Evolutionary conservation across 2,888 invertebrate genomes (phyloP).

Genomic region (Ditula angustiorana): DNA sequence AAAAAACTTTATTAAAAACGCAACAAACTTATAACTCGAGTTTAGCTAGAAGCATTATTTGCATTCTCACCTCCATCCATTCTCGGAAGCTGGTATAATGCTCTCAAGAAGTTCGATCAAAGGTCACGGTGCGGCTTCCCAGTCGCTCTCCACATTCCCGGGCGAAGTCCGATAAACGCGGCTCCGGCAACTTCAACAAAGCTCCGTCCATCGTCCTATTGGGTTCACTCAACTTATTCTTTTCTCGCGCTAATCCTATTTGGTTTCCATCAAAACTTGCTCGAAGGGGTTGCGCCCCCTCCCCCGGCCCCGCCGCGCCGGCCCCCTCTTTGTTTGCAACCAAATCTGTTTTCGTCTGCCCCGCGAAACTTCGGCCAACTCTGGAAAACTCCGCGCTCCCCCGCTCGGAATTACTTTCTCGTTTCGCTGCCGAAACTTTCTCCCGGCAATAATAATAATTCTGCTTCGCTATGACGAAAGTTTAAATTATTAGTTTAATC

Average conservation of each 20-base stretch:
- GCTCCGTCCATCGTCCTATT: slow-evolving; percentile 59
- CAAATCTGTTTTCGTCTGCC: slow-evolving; percentile 81
- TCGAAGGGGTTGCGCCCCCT: slow-evolving; percentile 67
- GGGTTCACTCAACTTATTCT: slow-evolving; percentile 75
- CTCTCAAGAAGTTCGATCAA: background rate
- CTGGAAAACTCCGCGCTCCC: slow-evolving; percentile 61
- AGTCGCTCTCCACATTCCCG: slow-evolving; percentile 15
- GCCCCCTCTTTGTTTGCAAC: slow-evolving; percentile 73
- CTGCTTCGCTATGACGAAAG: slow-evolving; percentile 78
- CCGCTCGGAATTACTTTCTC: slow-evolving; percentile 77
- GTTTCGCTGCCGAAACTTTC: slow-evolving; percentile 75
- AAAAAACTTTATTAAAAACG: too few relatives aligned
- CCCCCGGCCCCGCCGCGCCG: slow-evolving; percentile 47
- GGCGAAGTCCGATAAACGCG: slow-evolving; percentile 46
- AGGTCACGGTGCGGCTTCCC: background rate
- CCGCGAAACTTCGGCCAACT: slow-evolving; percentile 74
- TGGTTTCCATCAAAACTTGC: slow-evolving; percentile 83
- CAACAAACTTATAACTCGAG: too few relatives aligned
- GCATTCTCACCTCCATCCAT: background rate
- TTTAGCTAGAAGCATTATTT: too few relatives aligned
- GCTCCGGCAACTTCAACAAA: slow-evolving; percentile 54
- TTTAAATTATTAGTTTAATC: slow-evolving; percentile 84
- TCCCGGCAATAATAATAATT: slow-evolving; percentile 80
- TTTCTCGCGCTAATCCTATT: slow-evolving; percentile 81
- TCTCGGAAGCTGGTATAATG: background rate